Base-by-base conservation (phyloP, 2,797 vertebrate genomes). In the Knipowitschia caucasica region DNA sequence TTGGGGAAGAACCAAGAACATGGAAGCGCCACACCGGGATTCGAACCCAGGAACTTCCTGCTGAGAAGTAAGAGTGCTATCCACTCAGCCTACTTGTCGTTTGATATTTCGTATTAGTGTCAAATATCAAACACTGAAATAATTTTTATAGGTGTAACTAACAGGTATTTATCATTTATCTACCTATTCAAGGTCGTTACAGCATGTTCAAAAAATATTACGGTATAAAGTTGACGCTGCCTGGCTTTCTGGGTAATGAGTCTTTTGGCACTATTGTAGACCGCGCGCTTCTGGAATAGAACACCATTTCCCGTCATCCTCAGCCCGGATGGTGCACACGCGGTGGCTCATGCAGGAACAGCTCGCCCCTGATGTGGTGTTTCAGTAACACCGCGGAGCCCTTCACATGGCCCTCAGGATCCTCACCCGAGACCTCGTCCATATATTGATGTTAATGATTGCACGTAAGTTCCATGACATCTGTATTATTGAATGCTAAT, bases 291-390 rank as follows among this genome's bases (percentile, higher is more conserved):
- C 0, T 0, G 0, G 3, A 8, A 0, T 0, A 0, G 2, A 50
- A 84, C 84, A 58, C 42, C 67, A 72, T 64, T 73, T 81, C 79
- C 86, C 86, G 0, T 40, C 11, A 1, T 1, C 5, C 67, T 10
- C 1, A 36, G 62, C 56, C 36, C 46, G 3, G 7, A 1, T 0
- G 8, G 12, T 46, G 50, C 42, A 63, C 75, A 79, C 21, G 78
- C 71, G 68, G 59, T 58, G 34, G 25, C 49, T 36, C 69, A 66
- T 60, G 62, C 61, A 59, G 39, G 27, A 11, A 9, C 18, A 42
- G n/a, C 45, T 46, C 53, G 27, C 14, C 29, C 44, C 47, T 61
- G 73, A 80, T 68, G 79, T 67, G 73, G 27, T 69, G 18, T 40
- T 58, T 69, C 58, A 56, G 21, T 50, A 49, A 56, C 57, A 47